Evolutionary conservation across 1,140 invertebrate genomes (phyloP), one percentile per base, ranked within the genome.

Genomic region (Ridgeia piscesae): DNA sequence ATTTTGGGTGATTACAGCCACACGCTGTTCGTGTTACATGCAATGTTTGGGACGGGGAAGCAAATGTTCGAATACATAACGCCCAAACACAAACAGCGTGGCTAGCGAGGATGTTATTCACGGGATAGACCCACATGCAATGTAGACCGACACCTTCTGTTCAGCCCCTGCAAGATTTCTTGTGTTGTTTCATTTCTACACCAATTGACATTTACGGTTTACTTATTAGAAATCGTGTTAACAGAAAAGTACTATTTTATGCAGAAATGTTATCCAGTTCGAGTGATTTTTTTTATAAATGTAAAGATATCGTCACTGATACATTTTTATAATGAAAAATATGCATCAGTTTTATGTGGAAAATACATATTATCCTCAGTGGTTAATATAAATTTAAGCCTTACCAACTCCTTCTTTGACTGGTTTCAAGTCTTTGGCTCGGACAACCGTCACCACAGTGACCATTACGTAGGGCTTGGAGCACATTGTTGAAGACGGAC

Each of bases 401-500:
- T 91, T 0, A 77, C 34, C 31, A 93, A 93, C 0, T 94, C 93
- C 92, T 94, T 95, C 92, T 96, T 96, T 88, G 96, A 95, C 94
- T 97, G 97, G 94, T 97, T 97, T 11, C 97, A 95, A 77, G 95
- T 96, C 48, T 95, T 96, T 35, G 94, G 93, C 93, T 96, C 95
- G 93, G 93, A 95, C 14, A 89, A 42, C 35, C 17, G 89, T 34
- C 33, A 94, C 93, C 14, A 95, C 93, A 27, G 93, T 94, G 21
- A 96, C 96, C 88, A 94, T 94, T 0, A 96, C 95, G 35, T 94
- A 95, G 91, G 95, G 95, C 50, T 96, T 95, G 94, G 96, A 96
- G 94, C 96, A 97, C 90, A 95, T 95, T 9, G 97, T 94, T 33
- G 96, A 94, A 48, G 96, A 96, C 93, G 96, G 97, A 1, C 96